Conservation (phyloP, 2,113 vertebrate species). For the Microcebus ravelobensis region DNA sequence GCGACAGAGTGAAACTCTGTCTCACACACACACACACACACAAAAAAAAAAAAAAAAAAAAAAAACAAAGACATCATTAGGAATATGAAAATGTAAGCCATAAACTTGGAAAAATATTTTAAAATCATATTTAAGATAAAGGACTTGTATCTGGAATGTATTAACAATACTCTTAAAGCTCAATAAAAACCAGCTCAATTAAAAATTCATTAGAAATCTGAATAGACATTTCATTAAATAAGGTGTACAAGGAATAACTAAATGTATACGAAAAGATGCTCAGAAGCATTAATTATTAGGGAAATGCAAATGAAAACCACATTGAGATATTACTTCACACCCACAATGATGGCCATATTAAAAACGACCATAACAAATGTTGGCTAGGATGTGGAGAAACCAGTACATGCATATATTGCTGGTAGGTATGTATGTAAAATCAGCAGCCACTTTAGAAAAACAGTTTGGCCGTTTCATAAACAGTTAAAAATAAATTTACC, state of each 20-base stretch:
- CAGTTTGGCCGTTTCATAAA: neutral
- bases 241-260: neutral
- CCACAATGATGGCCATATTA: neutral
- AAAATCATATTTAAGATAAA: neutral
- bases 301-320: conserved; percentile 13
- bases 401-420: neutral
- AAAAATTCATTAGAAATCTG: neutral
- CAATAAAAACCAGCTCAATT: neutral
- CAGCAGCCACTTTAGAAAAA: neutral
- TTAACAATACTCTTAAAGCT: neutral
- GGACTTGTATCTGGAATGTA: neutral
- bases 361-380: neutral
- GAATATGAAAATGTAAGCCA: neutral
- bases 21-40: too few relatives aligned
- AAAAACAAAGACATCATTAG: neutral
- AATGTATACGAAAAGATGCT: neutral
- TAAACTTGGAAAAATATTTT: neutral
- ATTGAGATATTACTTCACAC: neutral
- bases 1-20: too few relatives aligned
- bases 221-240: neutral
- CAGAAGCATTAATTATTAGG: neutral
- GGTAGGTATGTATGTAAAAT: neutral
- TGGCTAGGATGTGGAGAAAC: neutral
- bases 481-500: neutral
- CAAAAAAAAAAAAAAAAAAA: too few relatives aligned